A percentile compares a stretch with the other conserved stretches of the same genome.
Conservation (phyloP, 1,140 invertebrate species). For the Metopolophium dirhodum region DNA sequence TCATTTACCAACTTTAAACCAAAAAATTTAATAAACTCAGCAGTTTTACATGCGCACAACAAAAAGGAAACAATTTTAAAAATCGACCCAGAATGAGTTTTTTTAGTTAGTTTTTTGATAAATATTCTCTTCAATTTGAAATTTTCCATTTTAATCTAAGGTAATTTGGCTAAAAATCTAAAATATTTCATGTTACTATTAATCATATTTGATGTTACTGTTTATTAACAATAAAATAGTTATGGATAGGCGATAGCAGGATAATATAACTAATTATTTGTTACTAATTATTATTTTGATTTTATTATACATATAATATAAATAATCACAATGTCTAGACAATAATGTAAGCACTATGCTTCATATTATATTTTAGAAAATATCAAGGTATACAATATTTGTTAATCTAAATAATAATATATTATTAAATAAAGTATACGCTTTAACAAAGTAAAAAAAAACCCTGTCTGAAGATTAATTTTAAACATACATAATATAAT, state of each 20-base stretch:
- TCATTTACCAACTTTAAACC: background rate
- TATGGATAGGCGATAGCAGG: background rate
- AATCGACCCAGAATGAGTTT: background rate
- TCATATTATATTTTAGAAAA: constrained; percentile 7
- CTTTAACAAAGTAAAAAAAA: constrained; percentile 27
- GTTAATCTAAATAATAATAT: background rate
- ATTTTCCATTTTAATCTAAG: background rate
- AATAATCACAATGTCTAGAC: constrained; percentile 22
- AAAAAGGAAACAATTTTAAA: background rate
- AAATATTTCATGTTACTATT: background rate
- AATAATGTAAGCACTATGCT: background rate
- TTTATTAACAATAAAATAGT: background rate
- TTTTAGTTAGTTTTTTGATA: background rate
- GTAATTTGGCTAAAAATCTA: background rate
- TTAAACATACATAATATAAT: background rate
- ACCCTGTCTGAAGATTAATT: constrained; percentile 23
- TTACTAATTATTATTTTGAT: constrained; percentile 8
- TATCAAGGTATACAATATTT: background rate
- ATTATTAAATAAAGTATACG: background rate
- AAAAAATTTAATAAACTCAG: no score
- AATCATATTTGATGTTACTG: background rate
- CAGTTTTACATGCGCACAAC: background rate
- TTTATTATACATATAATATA: background rate
- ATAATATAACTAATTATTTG: background rate
- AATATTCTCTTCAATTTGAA: background rate